Conservation (phyloP, 2,797 vertebrate genomes). For the Cyprinella venusta region DNA sequence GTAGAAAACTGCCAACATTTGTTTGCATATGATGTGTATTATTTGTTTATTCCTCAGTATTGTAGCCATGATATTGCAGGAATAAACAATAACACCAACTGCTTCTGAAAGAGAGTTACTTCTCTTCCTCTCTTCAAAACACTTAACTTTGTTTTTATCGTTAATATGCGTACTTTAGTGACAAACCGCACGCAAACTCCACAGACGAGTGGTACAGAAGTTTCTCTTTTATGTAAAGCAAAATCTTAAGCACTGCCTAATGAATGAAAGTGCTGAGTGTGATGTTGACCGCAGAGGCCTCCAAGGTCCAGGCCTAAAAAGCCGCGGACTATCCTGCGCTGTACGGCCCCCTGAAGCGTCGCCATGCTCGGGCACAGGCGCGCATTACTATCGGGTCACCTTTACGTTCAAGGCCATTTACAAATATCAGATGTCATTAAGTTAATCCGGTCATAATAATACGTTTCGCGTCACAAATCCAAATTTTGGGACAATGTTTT, state of each 20-base stretch:
- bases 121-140: neutral
- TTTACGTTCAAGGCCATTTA: neutral
- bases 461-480: neutral
- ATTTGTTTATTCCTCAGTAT: neutral
- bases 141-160: neutral
- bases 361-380: neutral
- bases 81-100: neutral
- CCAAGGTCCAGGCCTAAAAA: conserved; percentile 4
- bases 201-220: neutral
- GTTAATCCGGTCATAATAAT: neutral
- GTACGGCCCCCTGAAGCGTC: no score
- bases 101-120: neutral
- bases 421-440: neutral
- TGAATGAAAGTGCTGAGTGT: conserved; percentile 19
- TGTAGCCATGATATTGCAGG: neutral
- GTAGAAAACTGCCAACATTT: neutral
- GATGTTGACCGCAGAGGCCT: conserved; percentile 33
- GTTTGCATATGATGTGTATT: neutral
- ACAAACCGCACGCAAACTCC: neutral
- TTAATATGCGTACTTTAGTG: neutral
- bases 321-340: neutral
- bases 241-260: neutral
- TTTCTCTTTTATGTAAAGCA: neutral
- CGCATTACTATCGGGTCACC: neutral
- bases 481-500: neutral